Evolutionary conservation across 2,888 invertebrate species (phyloP), one percentile per base, ranked within the genome.

Genomic region (Chrysodeixis includens): DNA sequence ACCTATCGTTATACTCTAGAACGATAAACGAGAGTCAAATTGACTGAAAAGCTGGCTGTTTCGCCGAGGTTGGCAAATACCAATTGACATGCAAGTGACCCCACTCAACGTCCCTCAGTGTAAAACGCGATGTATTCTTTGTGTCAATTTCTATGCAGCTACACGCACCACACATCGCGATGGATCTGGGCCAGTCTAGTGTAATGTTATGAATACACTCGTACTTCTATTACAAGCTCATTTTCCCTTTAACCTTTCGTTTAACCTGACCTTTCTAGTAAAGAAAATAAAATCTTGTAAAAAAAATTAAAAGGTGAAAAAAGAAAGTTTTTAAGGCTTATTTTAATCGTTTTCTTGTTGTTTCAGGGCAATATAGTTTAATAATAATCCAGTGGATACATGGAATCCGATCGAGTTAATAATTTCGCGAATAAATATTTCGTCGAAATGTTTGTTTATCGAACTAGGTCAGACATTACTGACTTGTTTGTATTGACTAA

Each of bases 91-190:
- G 46, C 18, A 49, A 49, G 46, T 49, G 46, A 49, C 46, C 46
- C 46, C 46, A 49, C 46, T 49, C 46, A 49, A 18, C 46, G 18
- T 16, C 46, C 18, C 46, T 18, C 20, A 49, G 46, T 20, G 20
- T 49, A 49, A 49, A 49, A 49, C 46, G 18, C 46, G 20, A 49
- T 20, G 46, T 49, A 20, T 49, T 49, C 46, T 49, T 49, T 49
- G 46, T 49, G 46, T 49, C 46, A 49, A 49, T 49, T 49, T 49
- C 46, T 49, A 49, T 49, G 46, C 46, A 49, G 46, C 46, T 49
- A 49, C 46, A 49, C 46, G 46, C 46, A 49, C 46, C 18, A 16
- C 46, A 49, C 46, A 49, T 49, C 18, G 20, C 46, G 20, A 20
- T 10, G 18, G 18, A 49, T 49, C 18, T 49, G 4, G 46, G 46